phyloP scores from a whole-genome alignment of 2,888 invertebrate species.

The Synergus laeviventris region DNA sequence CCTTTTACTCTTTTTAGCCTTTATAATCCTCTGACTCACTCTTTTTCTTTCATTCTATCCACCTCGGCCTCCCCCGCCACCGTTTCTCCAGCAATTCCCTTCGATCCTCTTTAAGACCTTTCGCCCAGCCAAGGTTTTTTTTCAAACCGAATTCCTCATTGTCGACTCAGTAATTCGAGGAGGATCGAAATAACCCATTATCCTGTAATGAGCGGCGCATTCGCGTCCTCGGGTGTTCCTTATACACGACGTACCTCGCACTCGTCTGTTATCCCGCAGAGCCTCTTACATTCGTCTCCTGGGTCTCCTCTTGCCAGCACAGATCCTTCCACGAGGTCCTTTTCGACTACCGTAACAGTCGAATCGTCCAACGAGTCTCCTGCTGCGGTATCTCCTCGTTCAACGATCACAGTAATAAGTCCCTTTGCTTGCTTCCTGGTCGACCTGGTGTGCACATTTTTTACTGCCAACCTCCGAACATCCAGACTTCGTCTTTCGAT shows the following conservation, averaged over 20 bases:
- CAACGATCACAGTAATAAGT: slow-evolving; percentile 35
- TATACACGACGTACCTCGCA: slow-evolving; percentile 40
- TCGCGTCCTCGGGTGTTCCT: slow-evolving; percentile 53
- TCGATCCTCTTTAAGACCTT: slow-evolving; percentile 54
- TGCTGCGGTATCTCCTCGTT: slow-evolving; percentile 36
- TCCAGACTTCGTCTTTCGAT: slow-evolving; percentile 16
- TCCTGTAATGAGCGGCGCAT: slow-evolving; percentile 71
- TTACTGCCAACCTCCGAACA: slow-evolving; percentile 14
- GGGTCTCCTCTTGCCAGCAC: slow-evolving; percentile 15
- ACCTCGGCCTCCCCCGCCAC: slow-evolving; percentile 13
- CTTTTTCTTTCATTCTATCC: slow-evolving; percentile 32
- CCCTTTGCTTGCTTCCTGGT: slow-evolving; percentile 35
- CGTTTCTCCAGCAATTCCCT: slow-evolving; percentile 39
- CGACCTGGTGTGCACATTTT: slow-evolving; percentile 38
- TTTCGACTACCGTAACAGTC: slow-evolving; percentile 39
- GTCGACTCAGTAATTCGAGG: slow-evolving; percentile 73
- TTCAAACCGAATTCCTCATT: slow-evolving; percentile 67
- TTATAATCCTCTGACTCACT: slow-evolving; percentile 34
- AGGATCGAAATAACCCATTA: slow-evolving; percentile 74
- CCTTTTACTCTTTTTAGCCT: slow-evolving; percentile 43
- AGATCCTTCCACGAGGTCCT: slow-evolving; percentile 10
- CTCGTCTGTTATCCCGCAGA: slow-evolving; percentile 43
- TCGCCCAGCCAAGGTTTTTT: slow-evolving; percentile 51
- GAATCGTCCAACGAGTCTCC: slow-evolving; percentile 39
- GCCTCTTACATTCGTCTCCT: slow-evolving; percentile 36